phyloP scores from a whole-genome alignment of 2,888 invertebrate genomes.

The Cerastoderma edule region DNA sequence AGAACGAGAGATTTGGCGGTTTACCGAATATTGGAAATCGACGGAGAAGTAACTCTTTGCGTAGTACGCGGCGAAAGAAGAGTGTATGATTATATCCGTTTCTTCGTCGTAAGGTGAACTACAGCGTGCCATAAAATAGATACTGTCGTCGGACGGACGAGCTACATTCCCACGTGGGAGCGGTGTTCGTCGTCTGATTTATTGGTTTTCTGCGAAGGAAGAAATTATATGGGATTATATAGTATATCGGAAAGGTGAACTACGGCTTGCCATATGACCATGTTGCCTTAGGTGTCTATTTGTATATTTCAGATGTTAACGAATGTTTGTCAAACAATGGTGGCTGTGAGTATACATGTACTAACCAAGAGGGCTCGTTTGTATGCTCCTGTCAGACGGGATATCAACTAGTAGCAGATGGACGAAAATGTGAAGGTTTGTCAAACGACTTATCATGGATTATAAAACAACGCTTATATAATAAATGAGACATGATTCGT shows the following conservation, averaged over 20 bases:
- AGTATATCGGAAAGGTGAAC: background rate
- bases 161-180: background rate
- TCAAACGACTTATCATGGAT: background rate
- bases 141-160: background rate
- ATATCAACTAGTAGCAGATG: slow-evolving; percentile 9
- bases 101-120: too few relatives aligned
- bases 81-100: too few relatives aligned
- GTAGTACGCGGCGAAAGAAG: too few relatives aligned
- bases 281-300: background rate
- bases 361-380: slow-evolving; percentile 4
- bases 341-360: slow-evolving; percentile 2
- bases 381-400: slow-evolving; percentile 14
- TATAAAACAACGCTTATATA: background rate
- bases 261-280: background rate
- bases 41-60: too few relatives aligned
- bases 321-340: slow-evolving; percentile 13
- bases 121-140: too few relatives aligned
- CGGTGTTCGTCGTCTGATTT: background rate
- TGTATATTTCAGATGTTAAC: background rate
- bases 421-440: slow-evolving; percentile 10
- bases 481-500: background rate
- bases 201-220: background rate
- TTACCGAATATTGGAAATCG: too few relatives aligned
- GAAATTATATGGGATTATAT: background rate
- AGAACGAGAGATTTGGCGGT: too few relatives aligned